phyloP scores from a whole-genome alignment of 1,140 invertebrate species.

The Ladona fulva region DNA sequence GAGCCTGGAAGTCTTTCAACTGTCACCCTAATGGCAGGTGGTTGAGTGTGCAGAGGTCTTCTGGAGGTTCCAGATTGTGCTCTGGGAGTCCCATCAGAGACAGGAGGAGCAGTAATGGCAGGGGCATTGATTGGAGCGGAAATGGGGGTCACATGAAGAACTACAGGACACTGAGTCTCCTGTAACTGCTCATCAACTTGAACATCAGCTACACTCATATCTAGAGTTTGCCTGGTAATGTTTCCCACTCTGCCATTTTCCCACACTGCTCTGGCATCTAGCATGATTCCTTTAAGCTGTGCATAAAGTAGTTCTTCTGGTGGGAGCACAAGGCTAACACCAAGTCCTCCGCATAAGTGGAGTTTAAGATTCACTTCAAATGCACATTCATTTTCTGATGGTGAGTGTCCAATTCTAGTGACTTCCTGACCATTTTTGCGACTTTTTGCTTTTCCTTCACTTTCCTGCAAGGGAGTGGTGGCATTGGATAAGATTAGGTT shows the following conservation, averaged over 20 bases:
- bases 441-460: neutral
- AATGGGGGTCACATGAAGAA: conserved; percentile 59
- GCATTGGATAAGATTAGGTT: neutral
- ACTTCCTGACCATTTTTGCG: neutral
- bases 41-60: neutral
- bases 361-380: neutral
- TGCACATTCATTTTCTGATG: neutral
- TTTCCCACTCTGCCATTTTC: conserved; percentile 35
- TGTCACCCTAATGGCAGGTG: conserved; percentile 52
- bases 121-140: conserved; percentile 30
- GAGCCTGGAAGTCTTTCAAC: conserved; percentile 57
- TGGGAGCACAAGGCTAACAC: conserved; percentile 74
- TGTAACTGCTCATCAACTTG: conserved; percentile 89
- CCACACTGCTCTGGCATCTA: conserved; percentile 41
- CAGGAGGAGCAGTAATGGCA: conserved; percentile 30
- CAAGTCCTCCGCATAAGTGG: conserved; percentile 46
- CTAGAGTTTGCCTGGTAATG: conserved; percentile 48
- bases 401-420: neutral
- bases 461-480: neutral
- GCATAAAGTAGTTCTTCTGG: conserved; percentile 82
- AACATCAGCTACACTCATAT: conserved; percentile 66
- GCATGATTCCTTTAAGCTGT: conserved; percentile 58
- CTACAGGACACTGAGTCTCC: conserved; percentile 70
- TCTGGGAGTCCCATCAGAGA: neutral
- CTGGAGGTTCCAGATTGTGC: neutral